Base-by-base conservation (phyloP, 2,888 invertebrate species). In the Clepsis dumicolana region DNA sequence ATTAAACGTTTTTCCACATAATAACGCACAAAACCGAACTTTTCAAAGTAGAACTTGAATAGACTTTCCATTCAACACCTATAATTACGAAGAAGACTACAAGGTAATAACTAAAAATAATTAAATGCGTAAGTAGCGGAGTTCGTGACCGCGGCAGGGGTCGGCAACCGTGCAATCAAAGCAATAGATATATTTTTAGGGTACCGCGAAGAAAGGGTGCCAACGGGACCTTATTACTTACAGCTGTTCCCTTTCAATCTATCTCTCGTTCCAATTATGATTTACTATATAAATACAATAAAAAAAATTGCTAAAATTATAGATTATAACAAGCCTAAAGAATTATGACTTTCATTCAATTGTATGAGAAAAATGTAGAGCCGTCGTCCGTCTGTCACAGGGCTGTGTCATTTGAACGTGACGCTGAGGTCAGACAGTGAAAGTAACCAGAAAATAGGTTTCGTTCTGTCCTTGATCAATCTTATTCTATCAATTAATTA, bases 91-190 rank as follows among this genome's bases (percentile, higher is more conserved):
- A 54, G 32, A 54, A 66, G 61, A 44, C 29, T 29, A 57, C 24
- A 44, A 21, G 24, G 61, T 66, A 65, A 66, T 66, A 48, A 56
- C 44, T 0, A 14, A 60, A 62, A 48, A 24, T 27, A 48, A 56
- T 66, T 56, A 56, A 50, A 38, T 56, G 65, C 54, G 61, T 62
- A 61, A 61, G 50, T 29, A 38, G 54, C n/a, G n/a, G n/a, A 24
- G 66, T 50, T 62, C 66, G 66, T 66, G 66, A 61, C 61, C 66
- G 60, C 12, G 61, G 12, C 66, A 66, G 61, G 61, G 66, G 56
- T 66, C 66, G 54, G n/a, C 54, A 66, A 66, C 66, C 18, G 24
- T 2, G 52, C 29, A 7, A 35, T 59, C 38, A 41, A 59, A 24
- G 7, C 2, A 24, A 25, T 59, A 59, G 12, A 38, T 54, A 8